phyloP scores from a whole-genome alignment of 2,888 invertebrate genomes.

The Epistrophe grossulariae region DNA sequence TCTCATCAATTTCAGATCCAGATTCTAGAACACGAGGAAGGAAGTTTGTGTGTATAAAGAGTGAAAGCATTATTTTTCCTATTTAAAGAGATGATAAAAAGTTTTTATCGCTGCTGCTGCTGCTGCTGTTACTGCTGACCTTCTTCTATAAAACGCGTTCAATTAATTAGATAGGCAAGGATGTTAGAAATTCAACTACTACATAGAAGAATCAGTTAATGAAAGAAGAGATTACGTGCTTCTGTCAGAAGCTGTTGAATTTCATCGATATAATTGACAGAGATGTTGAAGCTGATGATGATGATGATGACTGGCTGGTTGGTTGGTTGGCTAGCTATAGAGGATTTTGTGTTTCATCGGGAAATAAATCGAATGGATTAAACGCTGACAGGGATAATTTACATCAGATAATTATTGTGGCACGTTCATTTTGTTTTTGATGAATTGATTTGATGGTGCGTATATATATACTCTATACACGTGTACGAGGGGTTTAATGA shows the following conservation, averaged over 20 bases:
- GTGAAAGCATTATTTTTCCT: neutral
- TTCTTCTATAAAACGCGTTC: conserved; percentile 64
- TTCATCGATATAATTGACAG: conserved; percentile 61
- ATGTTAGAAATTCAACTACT: neutral
- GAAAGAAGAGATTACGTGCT: conserved; percentile 41
- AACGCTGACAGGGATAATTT: conserved; percentile 41
- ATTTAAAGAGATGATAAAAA: conserved; percentile 29
- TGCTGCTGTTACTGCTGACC: conserved; percentile 39
- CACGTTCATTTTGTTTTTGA: conserved; percentile 6
- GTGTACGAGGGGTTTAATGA: neutral
- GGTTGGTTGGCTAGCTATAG: neutral
- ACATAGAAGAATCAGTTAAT: conserved; percentile 3
- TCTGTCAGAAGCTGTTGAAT: conserved; percentile 52
- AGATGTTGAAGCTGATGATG: conserved; percentile 40
- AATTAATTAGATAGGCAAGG: conserved; percentile 64
- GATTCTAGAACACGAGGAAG: conserved; percentile 15
- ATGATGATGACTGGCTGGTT: conserved; percentile 21
- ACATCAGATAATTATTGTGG: conserved; percentile 35
- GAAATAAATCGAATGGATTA: conserved; percentile 40
- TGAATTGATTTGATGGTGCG: neutral
- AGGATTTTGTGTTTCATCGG: neutral
- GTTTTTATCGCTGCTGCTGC: conserved; percentile 31
- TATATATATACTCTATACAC: no score
- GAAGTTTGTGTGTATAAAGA: conserved; percentile 43
- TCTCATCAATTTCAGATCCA: neutral